Base-by-base conservation (phyloP, 2,888 invertebrate species). In the Apodemia duryi region DNA sequence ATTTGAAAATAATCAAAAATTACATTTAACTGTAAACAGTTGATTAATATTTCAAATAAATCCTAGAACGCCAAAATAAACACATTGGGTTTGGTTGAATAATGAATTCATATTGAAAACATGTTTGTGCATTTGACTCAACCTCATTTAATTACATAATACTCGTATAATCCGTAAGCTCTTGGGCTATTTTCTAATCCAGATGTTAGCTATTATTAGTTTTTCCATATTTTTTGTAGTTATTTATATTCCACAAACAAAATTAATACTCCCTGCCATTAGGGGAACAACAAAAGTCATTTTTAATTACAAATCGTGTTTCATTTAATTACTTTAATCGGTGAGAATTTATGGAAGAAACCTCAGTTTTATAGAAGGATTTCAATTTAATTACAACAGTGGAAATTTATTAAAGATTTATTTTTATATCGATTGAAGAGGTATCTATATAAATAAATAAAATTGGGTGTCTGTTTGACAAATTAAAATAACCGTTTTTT, bases 291-390 rank as follows among this genome's bases (percentile, higher is more conserved):
- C 77, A 78, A 85, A 85, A 87, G 79, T 83, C 80, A 79, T 80
- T 83, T 86, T 85, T 86, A 86, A 87, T 86, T 83, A 83, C 78
- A 71, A 66, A 49, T 63, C 68, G 73, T 75, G 77, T 79, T 78
- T 75, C 73, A 75, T 76, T 49, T 63, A 29, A 52, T 65, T 52
- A 62, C 51, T 65, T 65, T 65, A 52, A 64, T 64, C 61, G 49
- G 60, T 64, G 35, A 46, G 28, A 63, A 65, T 63, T 60, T 60
- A 60, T 60, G n/a, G n/a, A 32, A 35, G 35, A 29, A 57, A 29
- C 29, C 60, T 60, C 11, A 3, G 32, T 32, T 7, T 35, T 57
- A 57, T 57, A 35, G 32, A 32, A 4, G 13, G 13, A 35, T 35
- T 6, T 57, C 11, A 13, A 57, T 57, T 57, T 32, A 32, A 29